Base-by-base conservation (phyloP, 1,140 invertebrate genomes). In the Achroia grisella region DNA sequence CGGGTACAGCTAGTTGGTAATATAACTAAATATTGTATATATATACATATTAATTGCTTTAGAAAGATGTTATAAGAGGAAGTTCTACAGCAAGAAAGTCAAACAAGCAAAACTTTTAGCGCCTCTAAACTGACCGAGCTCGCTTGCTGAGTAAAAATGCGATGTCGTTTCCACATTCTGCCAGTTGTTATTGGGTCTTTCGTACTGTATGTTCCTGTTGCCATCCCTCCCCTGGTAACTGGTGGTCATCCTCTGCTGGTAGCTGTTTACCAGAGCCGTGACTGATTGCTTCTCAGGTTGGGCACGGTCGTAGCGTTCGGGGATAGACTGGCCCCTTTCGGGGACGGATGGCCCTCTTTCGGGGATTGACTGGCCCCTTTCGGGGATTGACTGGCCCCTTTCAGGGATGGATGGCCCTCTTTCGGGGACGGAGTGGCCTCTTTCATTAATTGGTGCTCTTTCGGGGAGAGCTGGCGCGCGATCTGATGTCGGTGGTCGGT, bases 81-180 rank as follows among this genome's bases (percentile, higher is more conserved):
- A 8, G 27, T 10, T 27, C 31, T 34, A 35, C n/a, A 23, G 15
- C 40, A 15, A 10, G 12, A 13, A 42, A 44, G 17, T 2, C 2
- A 23, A 23, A 2, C 28, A 29, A 35, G 8, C 12, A 13, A 14
- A 11, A 1, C 9, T 14, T 2, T 13, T 8, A 9, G 12, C 28
- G 17, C 15, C 15, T 40, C 15, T 2, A 12, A 12, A 83, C 79
- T 78, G 60, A 83, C 82, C 82, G 44, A 79, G 68, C 28, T 86
- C 81, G 54, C 72, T 85, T 13, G 78, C 65, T 4, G 74, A 61
- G 44, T 85, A 86, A 59, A 82, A 82, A 14, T 82, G 82, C 15
- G 80, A 72, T 0, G 71, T 75, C 0, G 70, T 63, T 46, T 79
- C 76, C 10, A 66, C 61, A 13, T 48, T 60, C 53, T 71, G 65